Evolutionary conservation across 2,888 invertebrate species (phyloP).

Genomic region (Drosophila hamatofila): DNA sequence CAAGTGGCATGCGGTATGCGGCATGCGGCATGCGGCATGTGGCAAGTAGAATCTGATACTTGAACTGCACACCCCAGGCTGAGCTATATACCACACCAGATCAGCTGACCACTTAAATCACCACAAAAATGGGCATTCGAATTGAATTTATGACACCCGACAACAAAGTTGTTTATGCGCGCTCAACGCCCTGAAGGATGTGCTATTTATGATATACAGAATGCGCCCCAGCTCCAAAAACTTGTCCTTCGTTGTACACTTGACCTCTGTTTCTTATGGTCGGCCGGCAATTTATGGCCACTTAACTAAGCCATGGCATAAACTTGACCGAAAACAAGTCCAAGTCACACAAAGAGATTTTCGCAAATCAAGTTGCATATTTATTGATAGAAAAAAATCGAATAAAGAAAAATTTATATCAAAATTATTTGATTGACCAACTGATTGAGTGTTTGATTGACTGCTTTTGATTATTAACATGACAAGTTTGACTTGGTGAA

Average conservation of each 20-base stretch:
- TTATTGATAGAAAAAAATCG: constrained; percentile 3
- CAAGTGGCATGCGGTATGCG: constrained; percentile 6
- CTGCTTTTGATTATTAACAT: neutral
- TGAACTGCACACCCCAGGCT: constrained; percentile 21
- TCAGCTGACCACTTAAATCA: constrained; percentile 76
- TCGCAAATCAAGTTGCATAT: constrained; percentile 36
- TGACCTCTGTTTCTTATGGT: constrained; percentile 62
- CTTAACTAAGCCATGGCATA: constrained; percentile 60
- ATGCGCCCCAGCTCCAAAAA: neutral
- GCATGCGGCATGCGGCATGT: constrained; percentile 6
- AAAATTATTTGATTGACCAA: constrained; percentile 9
- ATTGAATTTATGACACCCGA: constrained; percentile 77
- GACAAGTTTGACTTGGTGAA: neutral
- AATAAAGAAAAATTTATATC: neutral
- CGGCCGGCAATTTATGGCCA: constrained; percentile 70
- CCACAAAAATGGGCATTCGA: constrained; percentile 78
- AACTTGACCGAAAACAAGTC: constrained; percentile 35
- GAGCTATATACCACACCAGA: constrained; percentile 42
- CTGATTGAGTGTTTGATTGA: constrained; percentile 7
- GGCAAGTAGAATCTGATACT: constrained; percentile 13
- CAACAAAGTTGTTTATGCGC: constrained; percentile 46
- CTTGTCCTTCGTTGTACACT: neutral
- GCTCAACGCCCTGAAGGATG: constrained; percentile 43
- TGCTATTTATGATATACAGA: constrained; percentile 66
- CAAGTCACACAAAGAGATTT: constrained; percentile 18